Base-by-base conservation (phyloP, 2,888 invertebrate genomes). In the Tetragonula carbonaria region DNA sequence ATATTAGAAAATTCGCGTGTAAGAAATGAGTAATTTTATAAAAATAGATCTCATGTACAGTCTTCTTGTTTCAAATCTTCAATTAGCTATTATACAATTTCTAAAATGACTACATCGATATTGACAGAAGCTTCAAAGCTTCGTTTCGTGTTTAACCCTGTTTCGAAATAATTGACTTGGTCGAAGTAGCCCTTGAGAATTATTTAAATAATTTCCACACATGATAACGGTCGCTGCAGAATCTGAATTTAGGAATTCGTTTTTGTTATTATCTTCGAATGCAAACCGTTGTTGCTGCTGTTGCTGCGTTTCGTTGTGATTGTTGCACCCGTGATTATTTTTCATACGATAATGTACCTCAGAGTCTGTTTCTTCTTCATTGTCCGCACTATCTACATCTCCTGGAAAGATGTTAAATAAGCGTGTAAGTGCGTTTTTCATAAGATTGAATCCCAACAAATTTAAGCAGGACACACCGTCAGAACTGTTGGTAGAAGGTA, bases 401-500 rank as follows among this genome's bases (percentile, higher is more conserved):
- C 97, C 97, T 97, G 93, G 1, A 92, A 76, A 78, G 28, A 53
- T 65, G 45, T 74, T 33, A 33, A 18, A 86, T 57, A 67, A 55
- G 66, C 51, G 82, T 33, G 57, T 14, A 59, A n/a, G n/a, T 53
- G 3, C 66, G 82, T 57, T 38, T 59, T 38, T 59, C 55, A 53
- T 33, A 45, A 53, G 23, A 59, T 5, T 59, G 4, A 59, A 68
- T 51, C 13, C 13, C 50, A 16, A 33, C 28, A 51, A 2, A 63
- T 51, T 45, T 57, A 67, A 6, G 16, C 2, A 55, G 38, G 28
- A 76, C 80, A n/a, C 93, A 97, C 98, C 98, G 92, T 98, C 98
- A 90, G 98, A 98, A 91, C 98, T 98, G 92, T 98, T 98, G 59
- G 97, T 98, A 88, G 97, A 97, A 16, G 97, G 97, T 38, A 97